Conservation (phyloP, 2,113 vertebrate species). For the Gymnocephalus cernua region DNA sequence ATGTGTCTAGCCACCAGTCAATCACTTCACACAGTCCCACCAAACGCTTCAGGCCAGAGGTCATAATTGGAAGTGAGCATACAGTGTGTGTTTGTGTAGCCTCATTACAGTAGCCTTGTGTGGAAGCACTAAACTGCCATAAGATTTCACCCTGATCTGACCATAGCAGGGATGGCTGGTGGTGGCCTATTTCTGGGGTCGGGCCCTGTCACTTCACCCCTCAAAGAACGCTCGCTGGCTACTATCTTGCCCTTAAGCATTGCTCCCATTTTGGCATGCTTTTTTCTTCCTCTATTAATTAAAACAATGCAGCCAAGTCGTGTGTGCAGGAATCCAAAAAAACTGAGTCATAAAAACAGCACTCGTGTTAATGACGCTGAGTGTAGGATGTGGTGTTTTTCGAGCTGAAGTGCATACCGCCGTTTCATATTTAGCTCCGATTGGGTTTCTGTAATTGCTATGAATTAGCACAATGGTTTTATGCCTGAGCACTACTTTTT, state of each 20-base stretch:
- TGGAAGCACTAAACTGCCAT: slow-evolving; percentile 27
- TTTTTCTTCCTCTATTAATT: slow-evolving; percentile 49
- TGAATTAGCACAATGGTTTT: slow-evolving; percentile 36
- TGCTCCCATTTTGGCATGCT: slow-evolving; percentile 45
- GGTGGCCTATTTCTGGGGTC: slow-evolving; percentile 71
- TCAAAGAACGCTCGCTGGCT: slow-evolving; percentile 24
- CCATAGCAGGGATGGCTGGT: slow-evolving; percentile 45
- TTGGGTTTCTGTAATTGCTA: slow-evolving; percentile 42
- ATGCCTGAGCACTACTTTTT: slow-evolving; percentile 29
- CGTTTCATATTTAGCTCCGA: slow-evolving; percentile 52
- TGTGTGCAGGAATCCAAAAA: slow-evolving; percentile 34
- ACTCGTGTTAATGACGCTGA: slow-evolving; percentile 33
- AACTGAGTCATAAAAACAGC: slow-evolving; percentile 17
- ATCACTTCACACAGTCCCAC: slow-evolving; percentile 37
- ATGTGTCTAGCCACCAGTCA: slow-evolving; percentile 58
- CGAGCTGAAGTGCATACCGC: slow-evolving; percentile 12
- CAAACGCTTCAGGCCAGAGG: slow-evolving; percentile 58
- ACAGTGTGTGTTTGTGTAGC: slow-evolving; percentile 24
- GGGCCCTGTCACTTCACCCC: slow-evolving; percentile 36
- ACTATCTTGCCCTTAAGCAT: slow-evolving; percentile 56
- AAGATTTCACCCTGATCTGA: slow-evolving; percentile 53
- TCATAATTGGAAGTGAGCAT: slow-evolving; percentile 46
- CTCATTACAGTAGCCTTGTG: slow-evolving; percentile 37
- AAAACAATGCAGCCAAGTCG: slow-evolving; percentile 44
- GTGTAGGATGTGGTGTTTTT: slow-evolving; percentile 36